Conservation (phyloP, 2,888 invertebrate genomes). For the Tetanocera ferruginea region DNA sequence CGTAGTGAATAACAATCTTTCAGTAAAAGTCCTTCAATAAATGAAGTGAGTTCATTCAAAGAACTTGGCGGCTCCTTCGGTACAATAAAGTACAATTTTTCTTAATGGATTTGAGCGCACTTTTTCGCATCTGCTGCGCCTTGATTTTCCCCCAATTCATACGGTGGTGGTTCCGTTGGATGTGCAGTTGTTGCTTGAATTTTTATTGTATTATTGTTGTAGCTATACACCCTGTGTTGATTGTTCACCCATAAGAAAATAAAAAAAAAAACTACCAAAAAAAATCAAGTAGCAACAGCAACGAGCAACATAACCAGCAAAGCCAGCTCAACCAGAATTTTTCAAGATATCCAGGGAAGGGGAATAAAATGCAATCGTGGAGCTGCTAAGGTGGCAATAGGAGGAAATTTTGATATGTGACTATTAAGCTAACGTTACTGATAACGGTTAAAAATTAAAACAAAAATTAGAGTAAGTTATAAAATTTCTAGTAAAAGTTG, state of each 20-base stretch:
- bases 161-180: background rate
- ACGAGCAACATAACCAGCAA: background rate
- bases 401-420: too few species aligned
- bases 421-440: too few species aligned
- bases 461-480: too few species aligned
- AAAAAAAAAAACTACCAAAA: background rate
- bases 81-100: constrained; percentile 20
- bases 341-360: background rate
- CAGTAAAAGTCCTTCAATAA: background rate
- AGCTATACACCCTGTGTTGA: constrained; percentile 9
- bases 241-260: constrained; percentile 27
- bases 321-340: constrained; percentile 20
- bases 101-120: constrained; percentile 30
- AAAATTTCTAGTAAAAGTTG: too few species aligned
- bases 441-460: too few species aligned
- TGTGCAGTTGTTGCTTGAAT: constrained; percentile 1
- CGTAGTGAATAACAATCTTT: background rate
- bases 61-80: constrained; percentile 4
- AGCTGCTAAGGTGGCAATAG: too few species aligned
- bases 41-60: background rate
- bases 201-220: background rate
- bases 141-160: constrained; percentile 33
- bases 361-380: background rate
- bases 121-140: constrained; percentile 35
- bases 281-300: background rate